Evolutionary conservation across 2,113 vertebrate species (phyloP), one percentile per base, ranked within the genome.

Genomic region (Brachyhypopomus occidentalis): DNA sequence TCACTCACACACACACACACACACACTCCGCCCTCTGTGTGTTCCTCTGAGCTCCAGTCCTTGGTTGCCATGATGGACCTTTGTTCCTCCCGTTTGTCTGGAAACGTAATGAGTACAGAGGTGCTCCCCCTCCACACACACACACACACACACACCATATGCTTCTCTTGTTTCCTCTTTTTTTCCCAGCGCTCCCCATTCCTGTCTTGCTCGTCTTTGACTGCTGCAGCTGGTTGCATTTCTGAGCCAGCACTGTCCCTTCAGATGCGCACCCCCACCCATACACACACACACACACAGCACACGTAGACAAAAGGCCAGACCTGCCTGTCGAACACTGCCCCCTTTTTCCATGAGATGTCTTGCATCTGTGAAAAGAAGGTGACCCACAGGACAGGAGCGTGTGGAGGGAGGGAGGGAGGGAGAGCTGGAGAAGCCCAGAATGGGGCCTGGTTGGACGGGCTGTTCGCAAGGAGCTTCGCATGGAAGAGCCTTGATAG

Each of bases 251-350:
- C 87, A 25, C 64, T 69, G 88, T 87, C 89, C 87, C 89, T 86
- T 89, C 90, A 59, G 20, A 80, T 66, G 71, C 52, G 45, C 66
- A 79, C 64, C 38, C 77, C 23, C 74, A 75, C 58, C 36, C 73
- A 59, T 48, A 41, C 27, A 79, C 60, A 73, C 62, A 66, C 75
- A 19, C 30, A 41, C 41, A 30, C 20, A 76, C 62, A 69, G 72
- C 72, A 78, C 63, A 70, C 89, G 84, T 75, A 94, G 87, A 93
- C 92, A 93, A 94, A 93, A 92, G 92, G 92, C 93, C 93, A 88
- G 90, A 85, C 90, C 91, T 84, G 87, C 86, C 88, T 88, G 89
- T 90, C 89, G 88, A 69, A 91, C 89, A 90, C 89, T 92, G 91
- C 89, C 91, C 90, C 89, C 89, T 79, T 84, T 82, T 60, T 81